phyloP scores from a whole-genome alignment of 2,113 vertebrate genomes.

The Myodes glareolus region DNA sequence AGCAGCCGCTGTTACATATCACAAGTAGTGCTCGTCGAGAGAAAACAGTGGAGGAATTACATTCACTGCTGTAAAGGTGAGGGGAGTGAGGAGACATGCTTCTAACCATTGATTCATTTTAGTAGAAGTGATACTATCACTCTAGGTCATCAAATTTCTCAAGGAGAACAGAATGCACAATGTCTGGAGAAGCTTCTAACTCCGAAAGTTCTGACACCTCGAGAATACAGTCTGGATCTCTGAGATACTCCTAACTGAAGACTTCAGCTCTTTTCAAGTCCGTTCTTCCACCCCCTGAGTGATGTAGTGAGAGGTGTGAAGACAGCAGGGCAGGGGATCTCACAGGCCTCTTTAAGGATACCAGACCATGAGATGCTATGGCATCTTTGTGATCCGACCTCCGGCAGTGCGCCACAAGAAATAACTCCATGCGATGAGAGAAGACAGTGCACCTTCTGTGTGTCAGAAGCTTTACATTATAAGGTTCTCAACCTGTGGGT shows the following conservation, averaged over 20 bases:
- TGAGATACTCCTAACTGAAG: neutral
- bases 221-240: neutral
- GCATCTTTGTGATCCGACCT: slow-evolving; percentile 11
- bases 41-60: neutral
- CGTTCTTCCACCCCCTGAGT: neutral
- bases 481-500: neutral
- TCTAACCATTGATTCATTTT: neutral
- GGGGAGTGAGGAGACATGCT: neutral
- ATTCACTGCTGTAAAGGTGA: neutral
- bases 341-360: neutral
- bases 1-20: neutral
- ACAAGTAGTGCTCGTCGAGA: neutral
- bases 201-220: neutral
- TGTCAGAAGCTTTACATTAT: neutral
- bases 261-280: neutral
- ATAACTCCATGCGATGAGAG: neutral
- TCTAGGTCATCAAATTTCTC: neutral
- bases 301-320: neutral
- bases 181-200: neutral
- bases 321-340: neutral
- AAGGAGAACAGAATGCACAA: neutral
- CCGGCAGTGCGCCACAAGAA: slow-evolving; percentile 1
- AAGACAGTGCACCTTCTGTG: neutral
- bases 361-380: neutral
- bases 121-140: neutral